Evolutionary conservation across 2,797 vertebrate genomes (phyloP).

Genomic region (Manis pentadactyla): DNA sequence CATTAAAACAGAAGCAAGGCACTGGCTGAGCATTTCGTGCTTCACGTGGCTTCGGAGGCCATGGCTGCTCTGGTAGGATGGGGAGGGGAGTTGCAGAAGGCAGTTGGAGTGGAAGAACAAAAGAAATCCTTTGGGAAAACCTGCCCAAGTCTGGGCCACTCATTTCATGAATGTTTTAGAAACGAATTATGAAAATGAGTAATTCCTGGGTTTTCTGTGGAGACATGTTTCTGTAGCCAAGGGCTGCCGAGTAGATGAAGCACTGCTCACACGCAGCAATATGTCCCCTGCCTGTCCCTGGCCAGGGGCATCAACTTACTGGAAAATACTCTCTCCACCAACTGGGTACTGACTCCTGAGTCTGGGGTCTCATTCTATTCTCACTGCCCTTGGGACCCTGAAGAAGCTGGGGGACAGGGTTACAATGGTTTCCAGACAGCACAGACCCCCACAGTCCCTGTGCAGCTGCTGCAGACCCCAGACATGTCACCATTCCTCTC

Average conservation of each 20-base stretch:
- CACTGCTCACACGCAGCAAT: accelerated
- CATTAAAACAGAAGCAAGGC: background rate
- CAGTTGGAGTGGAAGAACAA: background rate
- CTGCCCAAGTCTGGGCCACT: background rate
- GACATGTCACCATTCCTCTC: background rate
- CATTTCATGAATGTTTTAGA: background rate
- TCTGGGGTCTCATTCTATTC: background rate
- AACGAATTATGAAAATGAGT: background rate
- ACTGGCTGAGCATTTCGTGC: accelerated
- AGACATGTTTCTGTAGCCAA: background rate
- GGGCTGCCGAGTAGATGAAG: background rate
- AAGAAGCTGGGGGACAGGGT: background rate
- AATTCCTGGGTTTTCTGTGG: background rate
- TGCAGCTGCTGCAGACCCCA: background rate
- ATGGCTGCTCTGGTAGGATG: background rate
- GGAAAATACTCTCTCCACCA: background rate
- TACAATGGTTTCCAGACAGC: background rate
- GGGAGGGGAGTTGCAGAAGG: background rate
- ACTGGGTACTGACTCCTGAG: background rate
- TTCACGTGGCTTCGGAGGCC: background rate
- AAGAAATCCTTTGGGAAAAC: background rate
- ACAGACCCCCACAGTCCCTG: background rate
- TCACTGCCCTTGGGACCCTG: background rate
- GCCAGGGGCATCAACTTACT: accelerated
- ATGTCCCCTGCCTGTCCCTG: background rate